Evolutionary conservation across 2,888 invertebrate genomes (phyloP).

Genomic region (Sarcophaga variegata): DNA sequence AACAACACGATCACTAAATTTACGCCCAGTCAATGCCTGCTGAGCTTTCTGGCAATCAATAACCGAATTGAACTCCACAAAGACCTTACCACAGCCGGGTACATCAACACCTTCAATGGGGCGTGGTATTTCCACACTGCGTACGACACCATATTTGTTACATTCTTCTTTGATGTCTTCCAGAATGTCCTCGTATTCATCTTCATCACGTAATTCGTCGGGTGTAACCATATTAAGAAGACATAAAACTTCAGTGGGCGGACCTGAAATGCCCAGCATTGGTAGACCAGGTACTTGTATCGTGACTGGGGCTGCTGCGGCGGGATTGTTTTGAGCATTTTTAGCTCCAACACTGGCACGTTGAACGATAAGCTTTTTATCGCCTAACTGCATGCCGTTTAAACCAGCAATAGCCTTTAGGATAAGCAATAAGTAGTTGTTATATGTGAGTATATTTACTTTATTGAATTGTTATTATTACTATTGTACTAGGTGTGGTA

Average conservation of each 20-base stretch:
- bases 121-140: conserved; percentile 97
- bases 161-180: conserved; percentile 99
- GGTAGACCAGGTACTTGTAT: conserved; percentile 94
- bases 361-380: conserved; percentile 98
- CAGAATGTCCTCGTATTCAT: conserved; percentile 98
- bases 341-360: conserved; percentile 98
- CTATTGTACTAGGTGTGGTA: too few species aligned
- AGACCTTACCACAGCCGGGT: conserved; percentile 98
- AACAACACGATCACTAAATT: conserved; percentile 98
- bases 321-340: conserved; percentile 86
- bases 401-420: conserved; percentile 96
- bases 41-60: conserved; percentile 98
- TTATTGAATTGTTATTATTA: too few species aligned
- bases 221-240: conserved; percentile 98
- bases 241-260: conserved; percentile 95
- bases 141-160: conserved; percentile 96
- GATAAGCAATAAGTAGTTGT: conserved; percentile 19
- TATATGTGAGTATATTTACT: too few species aligned
- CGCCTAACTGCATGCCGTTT: conserved; percentile 99
- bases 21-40: conserved; percentile 96
- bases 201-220: conserved; percentile 96
- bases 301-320: conserved; percentile 89
- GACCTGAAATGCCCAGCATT: conserved; percentile 92
- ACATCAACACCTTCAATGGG: conserved; percentile 98
- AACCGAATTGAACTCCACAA: conserved; percentile 97